phyloP scores from a whole-genome alignment of 2,888 invertebrate species.

The Epistrophe eligans region DNA sequence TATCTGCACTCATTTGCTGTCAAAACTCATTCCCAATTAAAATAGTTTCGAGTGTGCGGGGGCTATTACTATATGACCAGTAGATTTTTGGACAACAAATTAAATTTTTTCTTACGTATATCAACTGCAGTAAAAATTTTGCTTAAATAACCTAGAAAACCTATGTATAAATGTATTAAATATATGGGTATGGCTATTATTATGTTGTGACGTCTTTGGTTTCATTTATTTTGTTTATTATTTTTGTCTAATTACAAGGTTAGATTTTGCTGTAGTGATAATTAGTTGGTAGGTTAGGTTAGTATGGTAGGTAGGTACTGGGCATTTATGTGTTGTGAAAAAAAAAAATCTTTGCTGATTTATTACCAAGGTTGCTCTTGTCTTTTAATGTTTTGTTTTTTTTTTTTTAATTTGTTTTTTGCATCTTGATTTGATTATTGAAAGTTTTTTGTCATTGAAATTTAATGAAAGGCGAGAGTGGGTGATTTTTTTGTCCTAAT shows the following conservation, averaged over 20 bases:
- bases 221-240: background rate
- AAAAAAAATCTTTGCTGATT: constrained; percentile 2
- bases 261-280: background rate
- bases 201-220: background rate
- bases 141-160: background rate
- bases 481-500: too few species aligned
- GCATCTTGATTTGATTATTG: too few species aligned
- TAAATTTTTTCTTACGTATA: background rate
- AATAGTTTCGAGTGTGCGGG: background rate
- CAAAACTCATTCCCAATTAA: too few species aligned
- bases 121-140: background rate
- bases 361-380: background rate
- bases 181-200: too few species aligned
- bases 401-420: too few species aligned
- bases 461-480: too few species aligned
- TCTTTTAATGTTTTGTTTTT: too few species aligned
- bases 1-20: too few species aligned
- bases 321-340: constrained; percentile 3
- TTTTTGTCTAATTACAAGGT: constrained; percentile 5
- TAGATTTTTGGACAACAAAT: background rate
- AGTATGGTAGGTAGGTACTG: background rate
- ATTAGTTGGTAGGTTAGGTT: background rate
- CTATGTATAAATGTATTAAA: background rate
- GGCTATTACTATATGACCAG: background rate
- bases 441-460: too few species aligned